Evolutionary conservation across 2,888 invertebrate genomes (phyloP).

Genomic region (Digitonthophagus gazella): DNA sequence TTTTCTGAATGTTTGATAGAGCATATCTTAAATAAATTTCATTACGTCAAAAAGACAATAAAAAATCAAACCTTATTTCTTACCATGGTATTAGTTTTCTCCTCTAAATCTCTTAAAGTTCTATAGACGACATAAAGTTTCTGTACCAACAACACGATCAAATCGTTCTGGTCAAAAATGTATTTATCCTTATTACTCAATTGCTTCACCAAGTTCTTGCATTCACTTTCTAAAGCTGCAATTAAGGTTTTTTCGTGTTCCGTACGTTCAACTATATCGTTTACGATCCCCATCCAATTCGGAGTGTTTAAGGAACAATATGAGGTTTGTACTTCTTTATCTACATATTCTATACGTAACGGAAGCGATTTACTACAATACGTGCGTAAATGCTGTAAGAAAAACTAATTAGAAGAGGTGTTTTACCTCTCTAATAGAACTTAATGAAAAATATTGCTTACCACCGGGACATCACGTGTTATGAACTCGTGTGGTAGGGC

Average conservation of each 20-base stretch:
- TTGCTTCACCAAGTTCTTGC: background rate
- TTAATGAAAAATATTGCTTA: background rate
- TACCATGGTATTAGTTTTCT: conserved; percentile 11
- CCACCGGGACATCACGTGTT: background rate
- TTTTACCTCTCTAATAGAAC: too few relatives aligned
- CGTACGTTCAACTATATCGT: conserved; percentile 8
- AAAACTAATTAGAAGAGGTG: background rate
- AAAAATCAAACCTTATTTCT: too few relatives aligned
- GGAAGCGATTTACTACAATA: background rate
- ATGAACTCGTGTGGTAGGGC: background rate
- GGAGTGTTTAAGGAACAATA: background rate
- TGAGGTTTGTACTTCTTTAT: conserved; percentile 5
- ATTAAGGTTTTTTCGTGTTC: conserved; percentile 20
- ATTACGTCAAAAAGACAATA: background rate
- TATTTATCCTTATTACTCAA: conserved; percentile 25
- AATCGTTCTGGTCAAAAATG: conserved; percentile 26
- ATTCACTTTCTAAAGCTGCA: conserved; percentile 18
- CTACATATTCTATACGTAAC: background rate
- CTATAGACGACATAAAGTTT: conserved; percentile 26
- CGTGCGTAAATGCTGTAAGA: background rate
- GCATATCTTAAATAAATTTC: background rate
- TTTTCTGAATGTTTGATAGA: conserved; percentile 1
- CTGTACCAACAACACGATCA: conserved; percentile 25
- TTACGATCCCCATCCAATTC: background rate
- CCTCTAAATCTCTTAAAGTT: conserved; percentile 22